Evolutionary conservation across 2,113 vertebrate genomes (phyloP).

Genomic region (Pogonocichla stellata): DNA sequence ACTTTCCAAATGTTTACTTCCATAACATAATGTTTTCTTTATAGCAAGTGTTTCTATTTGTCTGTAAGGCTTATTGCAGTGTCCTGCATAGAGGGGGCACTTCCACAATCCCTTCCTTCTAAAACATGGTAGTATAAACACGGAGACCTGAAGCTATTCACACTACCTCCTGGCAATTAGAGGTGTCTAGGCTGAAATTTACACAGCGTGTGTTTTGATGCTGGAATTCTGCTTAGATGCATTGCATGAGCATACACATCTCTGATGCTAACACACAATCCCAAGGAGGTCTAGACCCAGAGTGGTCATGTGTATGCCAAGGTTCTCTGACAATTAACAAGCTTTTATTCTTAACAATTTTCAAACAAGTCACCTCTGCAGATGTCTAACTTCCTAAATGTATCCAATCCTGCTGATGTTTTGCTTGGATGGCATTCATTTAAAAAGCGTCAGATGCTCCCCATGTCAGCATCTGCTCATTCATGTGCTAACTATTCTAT

Average conservation of each 20-base stretch:
- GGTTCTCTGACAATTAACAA: neutral
- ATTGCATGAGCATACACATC: neutral
- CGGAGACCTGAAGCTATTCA: neutral
- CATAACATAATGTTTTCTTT: neutral
- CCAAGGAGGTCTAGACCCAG: neutral
- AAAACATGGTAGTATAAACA: neutral
- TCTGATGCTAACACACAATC: neutral
- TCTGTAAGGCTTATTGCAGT: neutral
- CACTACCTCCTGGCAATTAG: neutral
- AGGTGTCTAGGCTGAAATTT: neutral
- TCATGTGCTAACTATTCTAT: conserved; percentile 53
- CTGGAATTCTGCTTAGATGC: neutral
- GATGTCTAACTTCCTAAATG: conserved; percentile 38
- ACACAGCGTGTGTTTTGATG: conserved; percentile 9
- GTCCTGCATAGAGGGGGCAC: neutral
- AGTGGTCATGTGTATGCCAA: neutral
- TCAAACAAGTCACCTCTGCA: conserved; percentile 5
- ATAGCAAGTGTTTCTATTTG: neutral
- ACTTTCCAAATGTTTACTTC: neutral
- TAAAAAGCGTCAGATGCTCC: conserved; percentile 45
- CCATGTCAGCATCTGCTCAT: conserved; percentile 47
- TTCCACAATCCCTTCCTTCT: neutral
- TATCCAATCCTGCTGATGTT: conserved; percentile 10
- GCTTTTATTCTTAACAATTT: neutral
- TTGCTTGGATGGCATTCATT: conserved; percentile 58